phyloP scores from a whole-genome alignment of 1,140 invertebrate species.

The Heliconius hewitsoni region DNA sequence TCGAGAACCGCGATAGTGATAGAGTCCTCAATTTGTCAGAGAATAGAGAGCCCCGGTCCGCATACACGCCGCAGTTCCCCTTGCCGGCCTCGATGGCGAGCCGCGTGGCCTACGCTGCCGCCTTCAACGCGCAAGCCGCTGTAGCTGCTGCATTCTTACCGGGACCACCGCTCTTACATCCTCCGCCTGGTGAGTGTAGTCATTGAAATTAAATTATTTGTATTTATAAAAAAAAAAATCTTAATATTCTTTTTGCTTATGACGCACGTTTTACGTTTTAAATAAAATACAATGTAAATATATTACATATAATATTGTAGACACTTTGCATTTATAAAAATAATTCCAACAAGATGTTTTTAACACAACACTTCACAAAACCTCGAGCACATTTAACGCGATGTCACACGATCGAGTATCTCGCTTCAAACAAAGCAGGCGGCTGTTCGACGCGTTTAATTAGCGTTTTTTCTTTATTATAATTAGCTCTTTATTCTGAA shows the following conservation, averaged over 20 bases:
- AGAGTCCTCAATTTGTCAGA: conserved; percentile 64
- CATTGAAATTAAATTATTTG: too few species aligned
- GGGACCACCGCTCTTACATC: conserved; percentile 67
- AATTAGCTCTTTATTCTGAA: conserved; percentile 48
- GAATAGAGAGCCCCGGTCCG: conserved; percentile 67
- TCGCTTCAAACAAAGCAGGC: background rate
- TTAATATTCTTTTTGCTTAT: too few species aligned
- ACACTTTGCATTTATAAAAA: background rate
- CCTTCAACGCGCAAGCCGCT: conserved; percentile 92
- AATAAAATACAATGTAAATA: background rate
- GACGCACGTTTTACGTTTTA: too few species aligned
- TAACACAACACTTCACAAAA: background rate
- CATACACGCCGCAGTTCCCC: conserved; percentile 79
- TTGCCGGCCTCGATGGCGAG: conserved; percentile 84
- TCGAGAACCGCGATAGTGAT: conserved; percentile 54
- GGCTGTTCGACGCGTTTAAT: conserved; percentile 50
- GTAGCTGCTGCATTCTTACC: conserved; percentile 92
- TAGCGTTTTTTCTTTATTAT: conserved; percentile 58
- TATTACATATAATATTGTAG: background rate
- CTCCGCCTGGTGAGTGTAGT: conserved; percentile 67
- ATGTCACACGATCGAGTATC: conserved; percentile 14
- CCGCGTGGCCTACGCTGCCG: conserved; percentile 88
- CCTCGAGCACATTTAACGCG: background rate
- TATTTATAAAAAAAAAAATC: too few species aligned
- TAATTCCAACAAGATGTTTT: background rate